These are phyloP conservation scores for Pogonomyrmex barbatus DNA, from an alignment of 1,140 invertebrate genomes.

Conservation along the genomic window DNA sequence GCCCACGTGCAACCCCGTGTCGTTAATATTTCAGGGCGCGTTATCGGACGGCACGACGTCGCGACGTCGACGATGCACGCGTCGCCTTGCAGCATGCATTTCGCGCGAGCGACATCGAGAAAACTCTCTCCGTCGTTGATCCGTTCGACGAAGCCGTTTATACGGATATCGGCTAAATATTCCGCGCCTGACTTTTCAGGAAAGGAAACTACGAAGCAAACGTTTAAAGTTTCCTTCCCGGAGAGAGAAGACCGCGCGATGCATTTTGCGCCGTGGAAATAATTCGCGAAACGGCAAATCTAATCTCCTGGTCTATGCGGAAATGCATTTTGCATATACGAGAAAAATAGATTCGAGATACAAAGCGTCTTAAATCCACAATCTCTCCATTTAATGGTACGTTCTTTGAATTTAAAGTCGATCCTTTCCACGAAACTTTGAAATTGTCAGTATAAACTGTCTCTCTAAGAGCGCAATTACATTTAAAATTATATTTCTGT, in stretches of 20 bases:
- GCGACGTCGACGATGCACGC: not conserved
- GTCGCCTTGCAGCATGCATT: not conserved
- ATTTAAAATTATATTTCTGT: conserved; percentile 32
- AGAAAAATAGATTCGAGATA: not conserved
- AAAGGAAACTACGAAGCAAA: not conserved
- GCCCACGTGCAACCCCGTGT: not conserved
- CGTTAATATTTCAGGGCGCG: conserved; percentile 48
- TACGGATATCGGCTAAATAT: not conserved
- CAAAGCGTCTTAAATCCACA: conserved; percentile 20
- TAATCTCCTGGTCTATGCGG: not conserved
- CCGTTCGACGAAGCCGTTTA: not conserved
- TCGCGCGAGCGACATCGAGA: not conserved
- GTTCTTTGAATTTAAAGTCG: conserved; percentile 6
- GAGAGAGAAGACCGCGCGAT: not conserved
- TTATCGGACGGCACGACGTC: conserved; percentile 26
- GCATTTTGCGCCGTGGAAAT: not conserved
- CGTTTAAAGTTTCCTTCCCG: not conserved
- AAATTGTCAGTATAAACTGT: conserved; percentile 9
- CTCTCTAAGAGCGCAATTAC: not conserved
- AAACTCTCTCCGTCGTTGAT: conserved; percentile 25
- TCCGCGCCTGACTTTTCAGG: not conserved
- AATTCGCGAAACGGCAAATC: conserved; percentile 15
- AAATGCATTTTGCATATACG: not conserved
- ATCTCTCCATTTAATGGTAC: conserved; percentile 16
- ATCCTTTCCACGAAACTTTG: conserved; percentile 12